Conservation (phyloP, 2,113 vertebrate genomes). For the Clarias batrachus region DNA sequence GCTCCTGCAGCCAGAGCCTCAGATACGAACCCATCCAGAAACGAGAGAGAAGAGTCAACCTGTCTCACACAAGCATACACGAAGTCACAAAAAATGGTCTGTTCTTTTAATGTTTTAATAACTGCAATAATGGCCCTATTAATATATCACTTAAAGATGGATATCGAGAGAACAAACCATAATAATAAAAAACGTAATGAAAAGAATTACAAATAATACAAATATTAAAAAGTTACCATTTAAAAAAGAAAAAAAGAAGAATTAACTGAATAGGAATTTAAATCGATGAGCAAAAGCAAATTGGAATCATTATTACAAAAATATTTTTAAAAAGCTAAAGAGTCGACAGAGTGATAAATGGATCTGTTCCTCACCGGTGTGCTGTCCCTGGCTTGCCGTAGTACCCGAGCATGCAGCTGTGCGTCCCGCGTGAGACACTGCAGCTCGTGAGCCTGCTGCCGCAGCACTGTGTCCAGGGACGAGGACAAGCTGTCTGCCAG, state of each 20-base stretch:
- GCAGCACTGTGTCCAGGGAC: conserved; percentile 84
- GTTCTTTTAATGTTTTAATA: not conserved
- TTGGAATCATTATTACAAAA: not conserved
- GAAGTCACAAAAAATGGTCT: not conserved
- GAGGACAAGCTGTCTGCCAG: conserved; percentile 74
- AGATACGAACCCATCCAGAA: conserved; percentile 93
- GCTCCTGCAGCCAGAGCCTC: conserved; percentile 85
- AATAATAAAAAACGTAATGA: not conserved
- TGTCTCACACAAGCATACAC: conserved; percentile 56
- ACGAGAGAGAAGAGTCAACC: conserved; percentile 96
- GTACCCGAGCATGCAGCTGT: conserved; percentile 73
- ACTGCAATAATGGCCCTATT: not conserved
- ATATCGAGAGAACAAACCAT: not conserved
- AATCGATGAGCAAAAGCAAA: not conserved
- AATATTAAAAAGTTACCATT: not conserved
- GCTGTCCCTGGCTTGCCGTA: conserved; percentile 71
- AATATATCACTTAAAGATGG: not conserved
- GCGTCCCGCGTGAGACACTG: conserved; percentile 78
- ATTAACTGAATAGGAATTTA: not conserved
- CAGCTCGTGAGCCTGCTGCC: conserved; percentile 87
- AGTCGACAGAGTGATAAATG: too few species aligned
- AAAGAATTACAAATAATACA: not conserved
- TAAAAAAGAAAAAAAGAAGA: not conserved
- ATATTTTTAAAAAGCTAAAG: not conserved
- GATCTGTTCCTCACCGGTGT: conserved; percentile 63